Percentiles rank a stretch among this genome's conserved stretches.
phyloP scores from a whole-genome alignment of 2,797 vertebrate species.

The Sandelia bainsii region DNA sequence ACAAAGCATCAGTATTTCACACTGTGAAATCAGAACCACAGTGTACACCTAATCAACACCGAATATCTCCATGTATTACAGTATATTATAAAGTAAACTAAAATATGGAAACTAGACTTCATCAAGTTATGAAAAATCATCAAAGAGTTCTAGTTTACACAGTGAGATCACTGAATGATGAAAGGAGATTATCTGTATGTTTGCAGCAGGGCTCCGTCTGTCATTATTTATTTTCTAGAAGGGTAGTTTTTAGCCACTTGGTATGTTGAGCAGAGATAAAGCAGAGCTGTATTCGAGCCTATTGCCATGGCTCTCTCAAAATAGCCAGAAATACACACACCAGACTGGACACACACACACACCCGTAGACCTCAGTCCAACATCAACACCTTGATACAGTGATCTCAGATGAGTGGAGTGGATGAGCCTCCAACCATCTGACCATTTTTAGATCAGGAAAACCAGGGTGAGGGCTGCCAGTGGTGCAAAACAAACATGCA shows the following conservation, averaged over 20 bases:
- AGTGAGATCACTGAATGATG: slow-evolving; percentile 9
- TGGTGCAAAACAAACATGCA: slow-evolving; percentile 3
- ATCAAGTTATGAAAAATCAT: slow-evolving; percentile 25
- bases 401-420: slow-evolving; percentile 30
- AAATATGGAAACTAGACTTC: slow-evolving; percentile 26
- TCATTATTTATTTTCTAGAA: slow-evolving; percentile 36
- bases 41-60: too few relatives aligned
- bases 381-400: slow-evolving; percentile 50
- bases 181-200: slow-evolving; percentile 17
- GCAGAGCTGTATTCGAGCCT: slow-evolving; percentile 45
- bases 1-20: too few relatives aligned
- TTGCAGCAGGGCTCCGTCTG: slow-evolving; percentile 20
- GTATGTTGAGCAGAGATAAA: slow-evolving; percentile 55
- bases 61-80: too few relatives aligned
- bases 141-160: slow-evolving; percentile 28
- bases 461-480: background rate
- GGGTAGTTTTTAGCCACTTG: slow-evolving; percentile 38
- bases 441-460: slow-evolving; percentile 44
- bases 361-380: slow-evolving; percentile 37
- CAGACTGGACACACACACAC: slow-evolving; percentile 19
- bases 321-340: slow-evolving; percentile 55
- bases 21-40: too few relatives aligned
- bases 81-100: background rate
- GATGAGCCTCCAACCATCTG: slow-evolving; percentile 18
- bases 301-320: slow-evolving; percentile 39